Evolutionary conservation across 2,113 vertebrate species (phyloP), one percentile per base, ranked within the genome.

Genomic region (Pachycephala philippinensis): DNA sequence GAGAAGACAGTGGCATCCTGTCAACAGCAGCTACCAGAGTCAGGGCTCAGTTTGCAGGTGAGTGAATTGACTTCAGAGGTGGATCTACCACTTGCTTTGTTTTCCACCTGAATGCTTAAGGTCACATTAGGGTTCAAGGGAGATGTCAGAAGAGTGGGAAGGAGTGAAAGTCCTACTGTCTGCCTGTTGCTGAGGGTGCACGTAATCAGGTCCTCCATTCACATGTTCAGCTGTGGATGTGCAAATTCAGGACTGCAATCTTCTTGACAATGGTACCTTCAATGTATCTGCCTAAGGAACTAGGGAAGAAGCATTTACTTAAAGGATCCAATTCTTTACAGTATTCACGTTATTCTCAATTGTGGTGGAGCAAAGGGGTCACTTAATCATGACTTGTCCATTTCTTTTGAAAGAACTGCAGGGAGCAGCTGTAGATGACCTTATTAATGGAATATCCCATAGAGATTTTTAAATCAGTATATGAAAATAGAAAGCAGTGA

Each of bases 1-100:
- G 97, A 88, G 99, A 99, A 18, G 99, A 99, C 95, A 98, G 98
- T 9, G 98, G 98, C 61, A 95, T 99, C 94, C 98, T 99, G 90
- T 99, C 98, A 18, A 98, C 99, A 27, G 99, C 99, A 74, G 99
- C 99, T 30, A 95, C 99, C 65, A 98, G 99, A 94, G 99, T 99
- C 35, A 98, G 99, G 94, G 97, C 98, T 65, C 99, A 99, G 84
- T 98, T 98, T 87, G 96, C 98, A 79, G 99, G 99, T 98, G 75
- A 97, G 98, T 95, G 23, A n/a, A 39, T 45, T 50, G 14, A 35
- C 8, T 63, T 72, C 10, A 79, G 53, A 33, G 47, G 31, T 64
- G 44, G 39, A 74, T 27, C n/a, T 19, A 18, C 18, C 2, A 1
- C 10, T 74, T 77, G 42, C 39, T 79, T 31, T 45, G 33, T 81